A percentile compares a stretch with the other conserved stretches of the same genome.
Conservation (phyloP, 2,797 vertebrate genomes). For the Microcaecilia unicolor region DNA sequence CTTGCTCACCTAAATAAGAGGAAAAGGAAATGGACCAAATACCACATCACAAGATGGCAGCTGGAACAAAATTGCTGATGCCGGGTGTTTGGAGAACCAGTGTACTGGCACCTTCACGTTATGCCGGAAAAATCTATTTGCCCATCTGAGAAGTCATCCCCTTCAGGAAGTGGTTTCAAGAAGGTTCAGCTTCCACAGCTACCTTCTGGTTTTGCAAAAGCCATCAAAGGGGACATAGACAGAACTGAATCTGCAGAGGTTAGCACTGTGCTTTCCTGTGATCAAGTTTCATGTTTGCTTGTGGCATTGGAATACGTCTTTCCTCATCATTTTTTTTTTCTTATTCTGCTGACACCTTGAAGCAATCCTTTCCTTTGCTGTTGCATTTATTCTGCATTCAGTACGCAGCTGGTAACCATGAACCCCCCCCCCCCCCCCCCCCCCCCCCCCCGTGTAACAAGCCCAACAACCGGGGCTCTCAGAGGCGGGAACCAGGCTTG, state of each 20-base stretch:
- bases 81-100: not conserved
- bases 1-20: too few relatives aligned
- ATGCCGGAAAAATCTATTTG: too few relatives aligned
- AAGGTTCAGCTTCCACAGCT: constrained; percentile 9
- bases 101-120: not conserved
- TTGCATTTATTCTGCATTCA: not conserved
- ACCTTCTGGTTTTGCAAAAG: constrained; percentile 7
- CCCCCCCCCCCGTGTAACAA: too few relatives aligned
- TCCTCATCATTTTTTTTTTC: constrained; percentile 6
- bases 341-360: constrained; percentile 12
- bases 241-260: constrained; percentile 4
- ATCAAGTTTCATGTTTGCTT: constrained; percentile 4
- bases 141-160: not conserved
- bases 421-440: too few relatives aligned
- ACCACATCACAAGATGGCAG: too few relatives aligned
- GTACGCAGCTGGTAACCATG: too few relatives aligned
- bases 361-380: constrained; percentile 11
- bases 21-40: too few relatives aligned
- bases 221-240: constrained; percentile 15
- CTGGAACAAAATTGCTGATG: constrained; percentile 1
- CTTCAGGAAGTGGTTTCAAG: constrained; percentile 13
- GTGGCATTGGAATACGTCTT: constrained; percentile 7
- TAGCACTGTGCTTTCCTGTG: constrained; percentile 8
- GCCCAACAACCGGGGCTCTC: too few relatives aligned
- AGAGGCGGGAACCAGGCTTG: too few relatives aligned